Evolutionary conservation across 2,113 vertebrate species (phyloP).

Genomic region (Trogon melanurus): DNA sequence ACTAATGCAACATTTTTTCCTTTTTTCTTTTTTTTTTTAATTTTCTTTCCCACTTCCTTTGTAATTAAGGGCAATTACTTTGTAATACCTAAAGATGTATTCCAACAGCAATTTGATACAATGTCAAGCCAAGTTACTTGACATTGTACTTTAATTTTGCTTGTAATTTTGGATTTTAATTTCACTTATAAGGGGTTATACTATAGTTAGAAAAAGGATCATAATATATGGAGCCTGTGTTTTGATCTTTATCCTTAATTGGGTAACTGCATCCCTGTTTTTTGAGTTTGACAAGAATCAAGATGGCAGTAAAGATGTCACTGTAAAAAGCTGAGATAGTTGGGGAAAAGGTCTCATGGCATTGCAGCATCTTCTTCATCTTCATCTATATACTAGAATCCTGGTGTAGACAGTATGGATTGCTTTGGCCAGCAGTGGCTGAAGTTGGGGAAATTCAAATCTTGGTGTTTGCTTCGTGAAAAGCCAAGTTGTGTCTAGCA

Average conservation of each 20-base stretch:
- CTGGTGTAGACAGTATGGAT: not conserved
- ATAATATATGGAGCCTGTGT: accelerated
- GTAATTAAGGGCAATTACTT: not conserved
- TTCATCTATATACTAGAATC: not conserved
- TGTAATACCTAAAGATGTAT: not conserved
- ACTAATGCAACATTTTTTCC: not conserved
- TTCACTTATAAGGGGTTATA: not conserved
- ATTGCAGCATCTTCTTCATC: not conserved
- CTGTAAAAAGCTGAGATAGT: not conserved
- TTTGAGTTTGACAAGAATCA: not conserved
- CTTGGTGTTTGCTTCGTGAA: not conserved
- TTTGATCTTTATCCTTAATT: not conserved
- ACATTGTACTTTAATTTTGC: not conserved
- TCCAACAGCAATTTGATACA: not conserved
- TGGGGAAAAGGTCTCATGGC: not conserved
- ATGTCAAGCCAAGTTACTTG: not conserved
- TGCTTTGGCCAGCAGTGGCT: not conserved
- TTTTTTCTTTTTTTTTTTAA: not conserved
- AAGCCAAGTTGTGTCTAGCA: not conserved
- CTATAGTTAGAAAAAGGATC: not conserved
- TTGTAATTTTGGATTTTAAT: not conserved
- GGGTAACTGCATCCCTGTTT: not conserved
- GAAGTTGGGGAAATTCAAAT: not conserved
- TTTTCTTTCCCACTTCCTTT: not conserved
- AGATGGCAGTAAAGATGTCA: not conserved